Evolutionary conservation across 2,797 vertebrate species (phyloP).

Genomic region (Crocidura indochinensis): DNA sequence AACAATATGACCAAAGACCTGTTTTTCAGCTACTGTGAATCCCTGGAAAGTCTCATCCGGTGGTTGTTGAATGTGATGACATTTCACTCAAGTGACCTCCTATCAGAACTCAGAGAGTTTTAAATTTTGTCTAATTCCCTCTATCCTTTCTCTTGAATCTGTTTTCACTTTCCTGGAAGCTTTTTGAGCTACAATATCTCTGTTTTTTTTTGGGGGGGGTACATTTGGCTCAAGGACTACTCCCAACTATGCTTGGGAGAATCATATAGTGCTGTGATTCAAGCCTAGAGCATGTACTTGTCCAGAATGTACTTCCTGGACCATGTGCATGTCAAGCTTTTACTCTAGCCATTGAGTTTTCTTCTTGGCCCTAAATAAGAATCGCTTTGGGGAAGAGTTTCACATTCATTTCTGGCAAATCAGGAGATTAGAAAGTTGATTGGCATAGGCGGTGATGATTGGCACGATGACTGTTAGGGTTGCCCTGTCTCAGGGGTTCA

Average conservation of each 20-base stretch:
- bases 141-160: constrained; percentile 41
- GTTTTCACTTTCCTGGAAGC: not conserved
- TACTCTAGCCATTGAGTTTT: not conserved
- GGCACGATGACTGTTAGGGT: rapidly evolving
- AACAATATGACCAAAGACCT: not conserved
- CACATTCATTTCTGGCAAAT: not conserved
- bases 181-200: not conserved
- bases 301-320: too few relatives aligned
- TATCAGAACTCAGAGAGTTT: not conserved
- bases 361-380: not conserved
- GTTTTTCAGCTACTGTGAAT: not conserved
- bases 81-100: not conserved
- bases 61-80: rapidly evolving
- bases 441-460: not conserved
- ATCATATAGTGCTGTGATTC: too few relatives aligned
- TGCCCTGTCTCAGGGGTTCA: rapidly evolving
- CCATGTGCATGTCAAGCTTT: too few relatives aligned
- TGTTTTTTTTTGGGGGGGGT: not conserved
- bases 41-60: not conserved
- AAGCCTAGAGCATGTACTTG: too few relatives aligned
- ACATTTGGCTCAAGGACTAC: too few relatives aligned
- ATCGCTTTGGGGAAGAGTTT: not conserved
- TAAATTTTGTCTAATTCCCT: not conserved
- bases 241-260: too few relatives aligned
- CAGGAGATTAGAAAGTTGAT: not conserved